These are phyloP conservation scores for Caradrina kadenii DNA, from an alignment of 2,888 invertebrate genomes.

Conservation along the genomic window DNA sequence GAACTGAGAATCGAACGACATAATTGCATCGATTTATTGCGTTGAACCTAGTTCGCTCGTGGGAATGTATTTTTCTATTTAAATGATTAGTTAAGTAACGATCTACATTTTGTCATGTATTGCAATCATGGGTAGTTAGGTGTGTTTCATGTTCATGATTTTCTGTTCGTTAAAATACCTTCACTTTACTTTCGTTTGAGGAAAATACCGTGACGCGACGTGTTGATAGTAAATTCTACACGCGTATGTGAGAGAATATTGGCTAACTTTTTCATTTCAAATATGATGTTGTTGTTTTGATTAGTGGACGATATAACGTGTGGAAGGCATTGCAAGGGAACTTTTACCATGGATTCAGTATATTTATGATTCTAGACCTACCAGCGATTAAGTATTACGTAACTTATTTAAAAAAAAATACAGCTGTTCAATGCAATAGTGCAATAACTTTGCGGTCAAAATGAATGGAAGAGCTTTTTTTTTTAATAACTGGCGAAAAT, in stretches of 20 bases:
- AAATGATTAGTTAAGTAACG: conserved; percentile 67
- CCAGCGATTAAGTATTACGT: too few species aligned
- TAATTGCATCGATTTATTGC: conserved; percentile 65
- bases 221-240: conserved; percentile 19
- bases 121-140: conserved; percentile 50
- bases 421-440: too few species aligned
- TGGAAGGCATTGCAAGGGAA: not conserved
- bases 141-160: conserved; percentile 38
- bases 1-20: conserved; percentile 61
- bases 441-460: too few species aligned
- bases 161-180: conserved; percentile 46
- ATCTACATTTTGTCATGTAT: conserved; percentile 61
- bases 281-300: not conserved
- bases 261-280: conserved; percentile 35
- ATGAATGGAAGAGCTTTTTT: too few species aligned
- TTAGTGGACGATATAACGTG: not conserved
- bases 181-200: conserved; percentile 48
- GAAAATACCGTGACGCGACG: conserved; percentile 33
- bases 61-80: conserved; percentile 69
- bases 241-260: conserved; percentile 24
- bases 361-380: too few species aligned
- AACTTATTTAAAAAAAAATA: too few species aligned
- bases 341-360: too few species aligned
- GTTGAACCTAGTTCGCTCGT: conserved; percentile 63
- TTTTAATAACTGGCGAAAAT: too few species aligned